Conservation (phyloP, 2,797 vertebrate species). For the Ceryle rudis region DNA sequence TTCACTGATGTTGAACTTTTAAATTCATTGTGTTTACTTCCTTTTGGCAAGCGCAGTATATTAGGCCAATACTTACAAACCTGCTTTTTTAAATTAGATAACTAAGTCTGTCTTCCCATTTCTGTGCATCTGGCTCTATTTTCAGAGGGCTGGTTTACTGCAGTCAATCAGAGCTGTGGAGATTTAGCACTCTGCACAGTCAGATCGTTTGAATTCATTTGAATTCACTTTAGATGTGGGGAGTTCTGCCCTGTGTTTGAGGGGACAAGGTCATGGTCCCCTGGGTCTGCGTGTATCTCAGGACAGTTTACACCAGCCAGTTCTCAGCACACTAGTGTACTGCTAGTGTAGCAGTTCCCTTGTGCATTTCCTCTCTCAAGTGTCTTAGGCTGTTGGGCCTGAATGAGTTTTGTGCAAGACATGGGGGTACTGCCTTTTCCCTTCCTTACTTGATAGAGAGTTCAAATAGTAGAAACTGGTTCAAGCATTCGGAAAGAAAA, state of each 20-base stretch:
- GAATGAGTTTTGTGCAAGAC: neutral
- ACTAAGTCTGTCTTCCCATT: neutral
- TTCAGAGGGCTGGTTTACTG: neutral
- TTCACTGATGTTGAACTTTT: neutral
- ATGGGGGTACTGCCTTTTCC: neutral
- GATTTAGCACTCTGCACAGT: neutral
- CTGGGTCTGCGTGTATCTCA: neutral
- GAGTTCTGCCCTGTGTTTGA: neutral
- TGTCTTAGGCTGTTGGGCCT: neutral
- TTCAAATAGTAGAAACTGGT: neutral
- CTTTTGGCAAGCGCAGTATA: neutral
- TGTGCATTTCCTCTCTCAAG: neutral
- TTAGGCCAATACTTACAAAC: neutral
- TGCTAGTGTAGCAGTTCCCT: neutral
- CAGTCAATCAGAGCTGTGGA: neutral
- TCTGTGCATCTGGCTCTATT: neutral
- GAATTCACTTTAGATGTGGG: neutral
- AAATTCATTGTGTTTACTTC: neutral
- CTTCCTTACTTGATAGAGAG: neutral
- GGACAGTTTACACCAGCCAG: neutral
- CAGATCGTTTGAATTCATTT: neutral
- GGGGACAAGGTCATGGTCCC: neutral
- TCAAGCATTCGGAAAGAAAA: neutral
- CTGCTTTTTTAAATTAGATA: neutral
- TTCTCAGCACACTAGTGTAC: neutral